Conservation (phyloP, 1,140 invertebrate genomes). For the Calycopis cecrops region DNA sequence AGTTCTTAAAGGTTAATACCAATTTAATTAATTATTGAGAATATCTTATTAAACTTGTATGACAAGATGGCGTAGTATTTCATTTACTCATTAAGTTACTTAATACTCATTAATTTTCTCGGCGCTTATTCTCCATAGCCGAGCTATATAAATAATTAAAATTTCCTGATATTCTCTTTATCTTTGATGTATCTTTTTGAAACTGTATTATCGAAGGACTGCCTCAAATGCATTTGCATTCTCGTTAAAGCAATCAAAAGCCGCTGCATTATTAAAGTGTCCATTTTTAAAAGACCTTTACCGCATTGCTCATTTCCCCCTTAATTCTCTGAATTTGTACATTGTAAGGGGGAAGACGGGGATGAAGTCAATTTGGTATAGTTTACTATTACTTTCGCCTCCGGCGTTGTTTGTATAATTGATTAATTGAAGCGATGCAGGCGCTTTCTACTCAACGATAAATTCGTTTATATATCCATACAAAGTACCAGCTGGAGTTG, state of each 20-base stretch:
- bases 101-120: too few relatives aligned
- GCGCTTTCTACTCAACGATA: constrained; percentile 22
- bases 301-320: neutral
- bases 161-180: too few relatives aligned
- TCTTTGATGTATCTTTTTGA: too few relatives aligned
- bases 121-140: too few relatives aligned
- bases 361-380: constrained; percentile 25
- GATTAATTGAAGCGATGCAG: constrained; percentile 48
- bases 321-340: constrained; percentile 2
- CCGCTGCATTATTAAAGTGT: constrained; percentile 36
- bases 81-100: too few relatives aligned
- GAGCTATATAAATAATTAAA: too few relatives aligned
- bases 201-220: too few relatives aligned
- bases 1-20: too few relatives aligned
- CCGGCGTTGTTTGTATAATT: constrained; percentile 43
- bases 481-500: constrained; percentile 17
- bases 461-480: constrained; percentile 21
- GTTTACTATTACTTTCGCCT: constrained; percentile 36
- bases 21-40: too few relatives aligned
- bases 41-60: too few relatives aligned
- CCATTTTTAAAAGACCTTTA: constrained; percentile 27
- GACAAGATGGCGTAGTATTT: too few relatives aligned
- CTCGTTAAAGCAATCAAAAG: constrained; percentile 44
- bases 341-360: constrained; percentile 7
- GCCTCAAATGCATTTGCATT: constrained; percentile 5